Evolutionary conservation across 2,888 invertebrate genomes (phyloP).

Genomic region (Melanchra persicariae): DNA sequence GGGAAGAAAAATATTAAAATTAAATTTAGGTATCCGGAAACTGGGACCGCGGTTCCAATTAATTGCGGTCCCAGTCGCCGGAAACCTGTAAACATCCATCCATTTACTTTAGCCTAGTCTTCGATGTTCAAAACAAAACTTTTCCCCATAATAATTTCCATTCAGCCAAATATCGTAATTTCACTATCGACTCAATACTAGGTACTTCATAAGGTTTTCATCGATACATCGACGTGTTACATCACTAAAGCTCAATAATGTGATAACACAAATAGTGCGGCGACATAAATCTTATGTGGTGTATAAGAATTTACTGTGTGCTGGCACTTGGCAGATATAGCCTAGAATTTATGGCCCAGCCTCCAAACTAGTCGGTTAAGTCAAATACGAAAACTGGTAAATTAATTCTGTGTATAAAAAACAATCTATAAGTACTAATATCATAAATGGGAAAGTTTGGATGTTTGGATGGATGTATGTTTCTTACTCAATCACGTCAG

Average conservation of each 20-base stretch:
- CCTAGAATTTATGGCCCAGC: slow-evolving; percentile 60
- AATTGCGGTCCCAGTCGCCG: no score
- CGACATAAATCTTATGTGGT: slow-evolving; percentile 77
- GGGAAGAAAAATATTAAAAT: no score
- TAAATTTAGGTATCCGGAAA: no score
- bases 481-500: no score
- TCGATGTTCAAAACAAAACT: not conserved
- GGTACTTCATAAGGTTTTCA: slow-evolving; percentile 9
- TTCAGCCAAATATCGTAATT: not conserved
- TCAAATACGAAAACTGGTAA: slow-evolving; percentile 35
- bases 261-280: slow-evolving; percentile 79
- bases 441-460: no score
- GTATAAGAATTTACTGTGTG: slow-evolving; percentile 76
- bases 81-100: no score
- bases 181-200: not conserved
- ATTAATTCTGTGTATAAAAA: slow-evolving; percentile 8
- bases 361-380: slow-evolving; percentile 26
- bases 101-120: not conserved
- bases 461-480: no score
- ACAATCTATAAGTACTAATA: no score
- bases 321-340: slow-evolving; percentile 56
- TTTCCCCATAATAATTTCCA: no score
- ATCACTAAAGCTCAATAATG: slow-evolving; percentile 73
- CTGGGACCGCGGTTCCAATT: no score
- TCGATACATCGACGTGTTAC: slow-evolving; percentile 31